phyloP scores from a whole-genome alignment of 2,888 invertebrate genomes.

The Andrena flavipes region DNA sequence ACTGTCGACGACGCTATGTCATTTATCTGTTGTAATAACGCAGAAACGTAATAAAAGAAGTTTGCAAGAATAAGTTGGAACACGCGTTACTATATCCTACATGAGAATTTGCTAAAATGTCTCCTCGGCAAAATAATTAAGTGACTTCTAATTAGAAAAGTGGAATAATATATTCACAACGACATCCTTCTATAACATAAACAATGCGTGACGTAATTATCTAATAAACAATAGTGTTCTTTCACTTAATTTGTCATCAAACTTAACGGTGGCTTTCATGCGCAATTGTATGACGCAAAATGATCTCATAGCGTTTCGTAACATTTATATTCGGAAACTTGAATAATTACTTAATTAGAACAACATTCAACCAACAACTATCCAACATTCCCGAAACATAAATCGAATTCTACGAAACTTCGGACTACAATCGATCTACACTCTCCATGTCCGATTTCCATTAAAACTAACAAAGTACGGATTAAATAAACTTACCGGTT shows the following conservation, averaged over 20 bases:
- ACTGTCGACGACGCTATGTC: not conserved
- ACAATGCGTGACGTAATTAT: not conserved
- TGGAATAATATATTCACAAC: not conserved
- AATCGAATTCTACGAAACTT: too few species aligned
- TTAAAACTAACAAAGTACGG: not conserved
- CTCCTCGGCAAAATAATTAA: not conserved
- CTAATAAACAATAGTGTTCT: not conserved
- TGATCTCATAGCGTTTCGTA: not conserved
- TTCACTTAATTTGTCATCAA: too few species aligned
- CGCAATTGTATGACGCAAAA: conserved; percentile 3
- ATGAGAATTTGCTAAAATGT: not conserved
- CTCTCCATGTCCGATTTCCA: too few species aligned
- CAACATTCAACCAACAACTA: too few species aligned
- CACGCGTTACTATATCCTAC: not conserved
- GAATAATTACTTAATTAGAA: too few species aligned
- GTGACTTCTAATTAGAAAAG: not conserved
- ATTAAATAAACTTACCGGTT: conserved; percentile 68
- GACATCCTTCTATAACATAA: too few species aligned
- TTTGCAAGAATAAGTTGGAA: too few species aligned
- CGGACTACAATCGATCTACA: too few species aligned
- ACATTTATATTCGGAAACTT: not conserved
- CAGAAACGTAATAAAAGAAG: not conserved
- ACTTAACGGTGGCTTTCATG: too few species aligned
- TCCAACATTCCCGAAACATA: too few species aligned
- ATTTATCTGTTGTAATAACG: not conserved